Percentiles rank a stretch among this genome's conserved stretches.
Evolutionary conservation across 1,140 invertebrate species (phyloP).

Genomic region (Ceratosolen fusciceps): DNA sequence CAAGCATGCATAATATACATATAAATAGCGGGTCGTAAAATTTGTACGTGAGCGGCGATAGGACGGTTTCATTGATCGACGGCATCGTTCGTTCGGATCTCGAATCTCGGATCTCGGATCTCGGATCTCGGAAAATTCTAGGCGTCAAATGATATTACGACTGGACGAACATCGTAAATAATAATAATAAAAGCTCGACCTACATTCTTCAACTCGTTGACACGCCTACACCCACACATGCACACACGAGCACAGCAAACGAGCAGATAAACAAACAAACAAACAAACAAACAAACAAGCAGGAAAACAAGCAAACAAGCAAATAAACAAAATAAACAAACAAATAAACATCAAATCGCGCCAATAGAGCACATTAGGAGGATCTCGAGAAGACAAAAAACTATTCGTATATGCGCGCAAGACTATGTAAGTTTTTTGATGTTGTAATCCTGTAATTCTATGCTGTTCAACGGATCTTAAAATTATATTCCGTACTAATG

Average conservation of each 20-base stretch:
- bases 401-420: slow-evolving; percentile 30
- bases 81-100: background rate
- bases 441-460: slow-evolving; percentile 48
- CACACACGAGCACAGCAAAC: background rate
- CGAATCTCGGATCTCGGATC: background rate
- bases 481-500: slow-evolving; percentile 37
- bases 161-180: slow-evolving; percentile 28
- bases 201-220: slow-evolving; percentile 13
- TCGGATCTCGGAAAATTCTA: background rate
- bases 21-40: slow-evolving; percentile 21
- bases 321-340: background rate
- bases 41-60: slow-evolving; percentile 28
- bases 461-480: slow-evolving; percentile 43
- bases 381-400: slow-evolving; percentile 13
- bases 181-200: slow-evolving; percentile 26
- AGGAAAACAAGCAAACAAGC: background rate
- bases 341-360: background rate
- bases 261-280: background rate
- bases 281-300: slow-evolving; percentile 2
- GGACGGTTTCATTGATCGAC: slow-evolving; percentile 8
- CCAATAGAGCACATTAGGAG: slow-evolving; percentile 18
- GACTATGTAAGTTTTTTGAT: slow-evolving; percentile 46
- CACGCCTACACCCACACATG: slow-evolving; percentile 11
- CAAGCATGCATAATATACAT: slow-evolving; percentile 28
- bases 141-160: slow-evolving; percentile 12